Conservation (phyloP, 2,888 invertebrate species). For the Lamproptera curius region DNA sequence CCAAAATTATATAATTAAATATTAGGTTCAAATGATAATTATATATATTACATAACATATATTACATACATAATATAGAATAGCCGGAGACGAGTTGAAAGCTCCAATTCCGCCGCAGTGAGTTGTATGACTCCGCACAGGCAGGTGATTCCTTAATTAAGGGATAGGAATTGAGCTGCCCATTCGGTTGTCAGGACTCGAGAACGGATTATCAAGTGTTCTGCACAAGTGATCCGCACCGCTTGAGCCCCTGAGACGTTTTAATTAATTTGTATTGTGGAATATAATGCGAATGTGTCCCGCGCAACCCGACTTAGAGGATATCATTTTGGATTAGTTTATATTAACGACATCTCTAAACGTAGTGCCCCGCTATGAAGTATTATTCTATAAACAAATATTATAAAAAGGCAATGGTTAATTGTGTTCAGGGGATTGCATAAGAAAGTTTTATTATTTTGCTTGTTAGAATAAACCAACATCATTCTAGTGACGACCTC, state of each 20-base stretch:
- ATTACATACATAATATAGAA: too few relatives aligned
- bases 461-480: too few relatives aligned
- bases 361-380: too few relatives aligned
- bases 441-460: too few relatives aligned
- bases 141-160: conserved; percentile 77
- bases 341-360: neutral
- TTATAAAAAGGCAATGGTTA: too few relatives aligned
- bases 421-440: too few relatives aligned
- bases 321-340: neutral
- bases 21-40: too few relatives aligned
- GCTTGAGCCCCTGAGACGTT: conserved; percentile 31
- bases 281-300: neutral
- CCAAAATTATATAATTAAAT: too few relatives aligned
- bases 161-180: conserved; percentile 70
- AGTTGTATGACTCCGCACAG: conserved; percentile 74
- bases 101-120: conserved; percentile 73
- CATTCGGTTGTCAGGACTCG: conserved; percentile 69
- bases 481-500: too few relatives aligned
- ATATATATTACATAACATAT: too few relatives aligned
- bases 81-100: conserved; percentile 68
- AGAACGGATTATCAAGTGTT: conserved; percentile 68
- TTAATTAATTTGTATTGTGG: conserved; percentile 23
- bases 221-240: conserved; percentile 42
- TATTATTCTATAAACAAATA: too few relatives aligned
- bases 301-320: neutral